phyloP scores from a whole-genome alignment of 2,888 invertebrate genomes.

The Scaptomyza flava region DNA sequence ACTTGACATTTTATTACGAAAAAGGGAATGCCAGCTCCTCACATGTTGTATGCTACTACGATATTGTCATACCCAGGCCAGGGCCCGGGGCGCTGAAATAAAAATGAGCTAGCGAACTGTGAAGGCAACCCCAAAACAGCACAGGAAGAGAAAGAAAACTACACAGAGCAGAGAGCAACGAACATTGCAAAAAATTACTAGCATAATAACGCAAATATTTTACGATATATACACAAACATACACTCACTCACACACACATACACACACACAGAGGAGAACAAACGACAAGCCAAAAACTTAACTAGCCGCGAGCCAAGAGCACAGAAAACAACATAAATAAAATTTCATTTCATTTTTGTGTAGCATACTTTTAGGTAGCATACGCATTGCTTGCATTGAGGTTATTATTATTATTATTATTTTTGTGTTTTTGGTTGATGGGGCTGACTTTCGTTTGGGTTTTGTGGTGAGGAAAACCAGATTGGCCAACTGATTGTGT shows the following conservation, averaged over 20 bases:
- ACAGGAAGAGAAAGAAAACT: slow-evolving; percentile 16
- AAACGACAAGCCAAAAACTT: slow-evolving; percentile 76
- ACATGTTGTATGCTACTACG: slow-evolving; percentile 45
- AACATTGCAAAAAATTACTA: slow-evolving; percentile 70
- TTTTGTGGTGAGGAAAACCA: slow-evolving; percentile 1
- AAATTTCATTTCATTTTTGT: slow-evolving; percentile 64
- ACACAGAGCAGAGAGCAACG: slow-evolving; percentile 10
- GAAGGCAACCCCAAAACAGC: slow-evolving; percentile 33
- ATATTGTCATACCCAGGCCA: slow-evolving; percentile 64
- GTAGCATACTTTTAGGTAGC: slow-evolving; percentile 54
- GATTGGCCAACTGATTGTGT: slow-evolving; percentile 70
- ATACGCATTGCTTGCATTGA: slow-evolving; percentile 75
- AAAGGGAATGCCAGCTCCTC: slow-evolving; percentile 49
- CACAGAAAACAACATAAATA: slow-evolving; percentile 72
- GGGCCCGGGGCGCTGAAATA: slow-evolving; percentile 62
- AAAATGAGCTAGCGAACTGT: slow-evolving; percentile 73
- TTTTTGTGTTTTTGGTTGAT: slow-evolving; percentile 5
- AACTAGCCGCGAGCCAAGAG: slow-evolving; percentile 71
- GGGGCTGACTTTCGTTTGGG: background rate
- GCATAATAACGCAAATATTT: slow-evolving; percentile 80
- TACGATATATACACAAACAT: slow-evolving; percentile 59
- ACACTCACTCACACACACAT: slow-evolving; percentile 21
- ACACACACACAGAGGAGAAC: slow-evolving; percentile 28
- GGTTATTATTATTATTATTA: slow-evolving; percentile 44
- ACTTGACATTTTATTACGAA: slow-evolving; percentile 68